A percentile compares a stretch with the other conserved stretches of the same genome.
Evolutionary conservation across 1,140 invertebrate species (phyloP).

Genomic region (Bathynomus jamesi): DNA sequence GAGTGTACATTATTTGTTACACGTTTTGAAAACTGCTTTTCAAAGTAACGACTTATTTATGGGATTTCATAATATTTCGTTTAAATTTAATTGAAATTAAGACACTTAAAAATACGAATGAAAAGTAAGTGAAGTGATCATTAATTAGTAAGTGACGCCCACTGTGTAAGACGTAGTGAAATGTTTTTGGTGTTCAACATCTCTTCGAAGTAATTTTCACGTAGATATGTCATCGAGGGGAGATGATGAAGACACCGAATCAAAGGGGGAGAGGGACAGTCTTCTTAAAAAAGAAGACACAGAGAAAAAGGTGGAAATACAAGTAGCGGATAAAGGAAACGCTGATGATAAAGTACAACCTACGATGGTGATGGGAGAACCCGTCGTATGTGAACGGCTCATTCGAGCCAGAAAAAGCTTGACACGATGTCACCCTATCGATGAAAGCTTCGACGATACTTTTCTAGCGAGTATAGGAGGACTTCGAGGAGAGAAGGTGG

Average conservation of each 20-base stretch:
- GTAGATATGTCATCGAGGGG: not conserved
- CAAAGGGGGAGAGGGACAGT: not conserved
- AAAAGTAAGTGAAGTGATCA: too few relatives aligned
- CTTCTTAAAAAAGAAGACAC: conserved; percentile 10
- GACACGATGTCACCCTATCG: conserved; percentile 15
- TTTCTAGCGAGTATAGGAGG: conserved; percentile 2
- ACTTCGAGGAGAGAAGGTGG: too few relatives aligned
- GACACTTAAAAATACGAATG: too few relatives aligned
- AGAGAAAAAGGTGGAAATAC: conserved; percentile 13
- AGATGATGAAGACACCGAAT: not conserved
- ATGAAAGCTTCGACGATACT: conserved; percentile 19
- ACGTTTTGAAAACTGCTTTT: too few relatives aligned
- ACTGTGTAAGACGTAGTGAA: too few relatives aligned
- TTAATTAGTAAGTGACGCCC: too few relatives aligned
- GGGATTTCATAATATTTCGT: too few relatives aligned
- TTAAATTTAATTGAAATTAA: too few relatives aligned
- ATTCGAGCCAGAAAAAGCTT: conserved; percentile 21
- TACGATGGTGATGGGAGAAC: not conserved
- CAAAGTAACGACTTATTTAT: too few relatives aligned
- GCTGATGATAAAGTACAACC: not conserved
- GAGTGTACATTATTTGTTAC: too few relatives aligned
- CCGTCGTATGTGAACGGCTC: conserved; percentile 14
- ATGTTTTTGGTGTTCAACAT: too few relatives aligned
- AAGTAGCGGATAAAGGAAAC: conserved; percentile 4
- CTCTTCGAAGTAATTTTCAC: too few relatives aligned